Evolutionary conservation across 2,113 vertebrate genomes (phyloP).

Genomic region (Coracopsis vasa): DNA sequence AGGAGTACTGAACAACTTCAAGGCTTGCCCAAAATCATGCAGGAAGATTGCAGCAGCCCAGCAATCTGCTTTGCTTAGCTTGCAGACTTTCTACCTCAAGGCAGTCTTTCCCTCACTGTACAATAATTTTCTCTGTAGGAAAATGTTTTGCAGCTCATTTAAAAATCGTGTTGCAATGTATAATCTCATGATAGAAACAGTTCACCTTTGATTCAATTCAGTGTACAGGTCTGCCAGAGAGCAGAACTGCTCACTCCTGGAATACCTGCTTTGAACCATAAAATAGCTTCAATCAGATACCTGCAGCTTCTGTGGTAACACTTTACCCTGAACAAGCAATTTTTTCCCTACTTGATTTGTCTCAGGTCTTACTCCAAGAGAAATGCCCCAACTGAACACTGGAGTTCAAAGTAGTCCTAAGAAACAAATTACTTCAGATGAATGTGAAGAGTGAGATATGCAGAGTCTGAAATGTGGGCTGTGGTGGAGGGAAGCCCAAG

Average conservation of each 20-base stretch:
- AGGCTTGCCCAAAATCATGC: background rate
- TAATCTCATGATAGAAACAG: background rate
- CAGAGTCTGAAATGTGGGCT: background rate
- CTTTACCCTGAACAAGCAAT: background rate
- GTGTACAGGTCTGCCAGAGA: background rate
- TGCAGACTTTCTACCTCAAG: background rate
- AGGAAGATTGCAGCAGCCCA: background rate
- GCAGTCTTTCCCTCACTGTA: background rate
- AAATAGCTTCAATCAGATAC: background rate
- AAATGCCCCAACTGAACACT: background rate
- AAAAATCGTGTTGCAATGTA: background rate
- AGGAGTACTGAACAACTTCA: background rate
- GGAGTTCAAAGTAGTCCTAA: background rate
- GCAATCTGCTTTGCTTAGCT: background rate
- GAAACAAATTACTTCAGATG: background rate
- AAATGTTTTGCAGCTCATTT: background rate
- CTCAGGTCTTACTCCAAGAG: background rate
- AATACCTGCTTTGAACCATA: background rate
- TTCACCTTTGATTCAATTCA: background rate
- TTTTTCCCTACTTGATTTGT: background rate
- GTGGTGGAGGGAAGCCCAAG: background rate
- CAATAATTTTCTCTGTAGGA: background rate
- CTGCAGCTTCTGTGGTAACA: background rate
- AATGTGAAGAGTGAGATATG: background rate
- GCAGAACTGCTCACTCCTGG: background rate